Conservation (phyloP, 1,140 invertebrate genomes). For the Lanistes nyassanus region DNA sequence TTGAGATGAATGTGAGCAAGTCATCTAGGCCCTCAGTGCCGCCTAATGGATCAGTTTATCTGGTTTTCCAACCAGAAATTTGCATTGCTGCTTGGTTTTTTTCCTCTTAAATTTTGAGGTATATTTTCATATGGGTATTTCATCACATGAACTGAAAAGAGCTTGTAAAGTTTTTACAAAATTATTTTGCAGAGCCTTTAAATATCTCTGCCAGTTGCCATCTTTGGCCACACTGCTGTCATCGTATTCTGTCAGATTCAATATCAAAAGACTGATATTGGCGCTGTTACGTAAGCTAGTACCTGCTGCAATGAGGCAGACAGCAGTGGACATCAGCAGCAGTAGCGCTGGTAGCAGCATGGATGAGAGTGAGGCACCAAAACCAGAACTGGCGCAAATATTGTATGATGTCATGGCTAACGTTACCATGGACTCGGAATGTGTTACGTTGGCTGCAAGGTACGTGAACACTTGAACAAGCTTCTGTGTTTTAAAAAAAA, state of each 20-base stretch:
- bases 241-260: slow-evolving; percentile 36
- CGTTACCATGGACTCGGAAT: slow-evolving; percentile 25
- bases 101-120: too few relatives aligned
- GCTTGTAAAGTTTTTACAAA: too few relatives aligned
- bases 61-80: too few relatives aligned
- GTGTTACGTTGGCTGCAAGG: slow-evolving; percentile 32
- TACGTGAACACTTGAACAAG: too few relatives aligned
- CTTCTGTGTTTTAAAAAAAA: too few relatives aligned
- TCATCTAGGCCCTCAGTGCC: too few relatives aligned
- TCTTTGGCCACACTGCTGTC: slow-evolving; percentile 37
- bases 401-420: slow-evolving; percentile 36
- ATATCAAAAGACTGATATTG: slow-evolving; percentile 35
- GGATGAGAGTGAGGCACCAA: slow-evolving; percentile 31
- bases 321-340: slow-evolving; percentile 36
- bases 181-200: slow-evolving; percentile 49
- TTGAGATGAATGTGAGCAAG: too few relatives aligned
- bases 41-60: too few relatives aligned
- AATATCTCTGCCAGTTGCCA: slow-evolving; percentile 45
- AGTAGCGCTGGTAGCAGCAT: slow-evolving; percentile 34
- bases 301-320: slow-evolving; percentile 49
- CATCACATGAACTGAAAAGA: too few relatives aligned
- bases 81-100: too few relatives aligned
- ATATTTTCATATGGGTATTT: too few relatives aligned
- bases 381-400: slow-evolving; percentile 31
- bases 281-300: slow-evolving; percentile 46